A percentile compares a stretch with the other conserved stretches of the same genome.
Evolutionary conservation across 2,888 invertebrate genomes (phyloP).

Genomic region (Melinopterus prodromus): DNA sequence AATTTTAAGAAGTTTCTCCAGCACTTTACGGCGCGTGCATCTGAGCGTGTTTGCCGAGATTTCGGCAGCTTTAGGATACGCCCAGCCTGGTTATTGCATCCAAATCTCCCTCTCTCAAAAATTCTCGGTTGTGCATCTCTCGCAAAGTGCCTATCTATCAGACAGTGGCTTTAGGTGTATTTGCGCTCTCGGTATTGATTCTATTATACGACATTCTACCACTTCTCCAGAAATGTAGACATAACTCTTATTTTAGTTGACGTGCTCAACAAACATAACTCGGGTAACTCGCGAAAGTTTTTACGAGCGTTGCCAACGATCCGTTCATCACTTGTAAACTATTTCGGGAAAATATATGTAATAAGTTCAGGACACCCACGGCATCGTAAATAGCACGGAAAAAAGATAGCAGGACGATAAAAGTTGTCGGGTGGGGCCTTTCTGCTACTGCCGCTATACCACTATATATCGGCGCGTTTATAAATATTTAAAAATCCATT

Average conservation of each 20-base stretch:
- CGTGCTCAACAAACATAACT: constrained; percentile 4
- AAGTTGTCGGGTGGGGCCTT: background rate
- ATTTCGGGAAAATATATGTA: background rate
- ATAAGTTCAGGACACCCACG: constrained; percentile 4
- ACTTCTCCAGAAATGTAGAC: background rate
- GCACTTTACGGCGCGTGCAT: background rate
- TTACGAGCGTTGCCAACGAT: background rate
- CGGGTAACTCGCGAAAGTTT: background rate
- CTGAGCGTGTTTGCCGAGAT: background rate
- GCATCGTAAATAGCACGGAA: background rate
- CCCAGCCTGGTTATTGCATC: background rate
- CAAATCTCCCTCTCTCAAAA: background rate
- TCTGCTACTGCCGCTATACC: background rate
- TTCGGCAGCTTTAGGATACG: background rate
- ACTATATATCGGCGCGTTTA: background rate
- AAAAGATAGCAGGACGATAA: background rate
- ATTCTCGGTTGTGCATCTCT: background rate
- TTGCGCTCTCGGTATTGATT: background rate
- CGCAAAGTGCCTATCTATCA: background rate
- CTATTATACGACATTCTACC: background rate
- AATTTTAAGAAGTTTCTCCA: background rate
- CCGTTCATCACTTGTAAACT: constrained; percentile 4
- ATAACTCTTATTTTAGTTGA: background rate
- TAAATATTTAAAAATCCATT: constrained; percentile 4
- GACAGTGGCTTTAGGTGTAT: background rate